phyloP scores from a whole-genome alignment of 2,113 vertebrate species.

The Gila orcuttii region DNA sequence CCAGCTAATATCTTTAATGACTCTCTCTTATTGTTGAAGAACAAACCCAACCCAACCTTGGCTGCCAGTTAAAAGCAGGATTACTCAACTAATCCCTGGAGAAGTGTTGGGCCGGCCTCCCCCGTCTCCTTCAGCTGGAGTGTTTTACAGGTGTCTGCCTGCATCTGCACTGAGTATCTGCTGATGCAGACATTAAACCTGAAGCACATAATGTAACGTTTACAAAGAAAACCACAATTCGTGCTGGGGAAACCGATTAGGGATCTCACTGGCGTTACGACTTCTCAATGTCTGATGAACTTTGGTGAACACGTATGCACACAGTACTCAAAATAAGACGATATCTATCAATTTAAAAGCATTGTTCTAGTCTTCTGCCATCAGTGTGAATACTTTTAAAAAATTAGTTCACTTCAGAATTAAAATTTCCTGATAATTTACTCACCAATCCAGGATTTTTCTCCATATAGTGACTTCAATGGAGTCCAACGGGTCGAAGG shows the following conservation, averaged over 20 bases:
- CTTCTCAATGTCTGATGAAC: background rate
- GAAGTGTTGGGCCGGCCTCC: slow-evolving; percentile 53
- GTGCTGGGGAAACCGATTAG: background rate
- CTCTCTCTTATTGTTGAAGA: slow-evolving; percentile 26
- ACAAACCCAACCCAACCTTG: slow-evolving; percentile 62
- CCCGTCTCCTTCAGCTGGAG: background rate
- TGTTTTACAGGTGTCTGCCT: slow-evolving; percentile 18
- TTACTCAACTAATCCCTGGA: slow-evolving; percentile 57
- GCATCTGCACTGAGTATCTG: background rate
- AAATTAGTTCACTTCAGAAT: no score
- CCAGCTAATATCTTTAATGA: slow-evolving; percentile 38
- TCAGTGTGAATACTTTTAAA: no score
- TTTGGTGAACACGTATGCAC: background rate
- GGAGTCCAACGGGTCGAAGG: no score
- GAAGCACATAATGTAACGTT: background rate
- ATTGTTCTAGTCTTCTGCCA: no score
- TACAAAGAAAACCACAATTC: background rate
- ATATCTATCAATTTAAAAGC: background rate
- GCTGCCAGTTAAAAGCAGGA: slow-evolving; percentile 57
- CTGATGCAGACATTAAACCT: background rate
- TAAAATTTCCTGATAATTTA: no score
- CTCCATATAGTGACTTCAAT: no score
- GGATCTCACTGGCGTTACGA: background rate
- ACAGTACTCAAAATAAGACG: background rate
- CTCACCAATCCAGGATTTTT: no score